phyloP scores from a whole-genome alignment of 2,797 vertebrate genomes.

The Cirrhinus molitorella region DNA sequence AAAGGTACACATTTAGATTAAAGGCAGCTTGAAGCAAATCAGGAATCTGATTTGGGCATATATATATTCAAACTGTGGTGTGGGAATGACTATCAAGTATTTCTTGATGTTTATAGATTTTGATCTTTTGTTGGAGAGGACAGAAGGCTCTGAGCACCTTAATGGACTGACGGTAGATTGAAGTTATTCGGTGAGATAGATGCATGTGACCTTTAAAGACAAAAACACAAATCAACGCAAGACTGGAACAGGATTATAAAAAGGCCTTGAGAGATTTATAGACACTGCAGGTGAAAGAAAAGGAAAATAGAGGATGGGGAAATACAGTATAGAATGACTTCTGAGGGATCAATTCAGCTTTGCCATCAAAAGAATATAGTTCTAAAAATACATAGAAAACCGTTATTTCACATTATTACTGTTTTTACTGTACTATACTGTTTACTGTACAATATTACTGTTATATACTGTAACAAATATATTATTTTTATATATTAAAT shows the following conservation, averaged over 20 bases:
- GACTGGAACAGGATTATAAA: constrained; percentile 7
- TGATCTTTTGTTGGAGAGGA: not conserved
- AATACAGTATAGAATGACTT: no score
- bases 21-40: not conserved
- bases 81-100: not conserved
- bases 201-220: constrained; percentile 8
- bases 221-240: constrained; percentile 18
- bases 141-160: not conserved
- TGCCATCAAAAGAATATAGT: not conserved
- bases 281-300: not conserved
- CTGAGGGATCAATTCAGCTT: no score
- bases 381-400: not conserved
- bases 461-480: no score
- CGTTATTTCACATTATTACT: no score
- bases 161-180: not conserved
- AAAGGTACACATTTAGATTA: constrained; percentile 3
- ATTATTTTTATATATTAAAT: no score
- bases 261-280: constrained; percentile 27
- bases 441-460: no score
- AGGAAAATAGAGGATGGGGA: no score
- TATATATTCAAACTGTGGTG: not conserved
- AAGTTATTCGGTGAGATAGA: not conserved
- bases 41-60: not conserved
- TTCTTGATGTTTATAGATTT: not conserved
- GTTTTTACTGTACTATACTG: no score